Conservation (phyloP, 2,113 vertebrate genomes). For the Zonotrichia leucophrys region DNA sequence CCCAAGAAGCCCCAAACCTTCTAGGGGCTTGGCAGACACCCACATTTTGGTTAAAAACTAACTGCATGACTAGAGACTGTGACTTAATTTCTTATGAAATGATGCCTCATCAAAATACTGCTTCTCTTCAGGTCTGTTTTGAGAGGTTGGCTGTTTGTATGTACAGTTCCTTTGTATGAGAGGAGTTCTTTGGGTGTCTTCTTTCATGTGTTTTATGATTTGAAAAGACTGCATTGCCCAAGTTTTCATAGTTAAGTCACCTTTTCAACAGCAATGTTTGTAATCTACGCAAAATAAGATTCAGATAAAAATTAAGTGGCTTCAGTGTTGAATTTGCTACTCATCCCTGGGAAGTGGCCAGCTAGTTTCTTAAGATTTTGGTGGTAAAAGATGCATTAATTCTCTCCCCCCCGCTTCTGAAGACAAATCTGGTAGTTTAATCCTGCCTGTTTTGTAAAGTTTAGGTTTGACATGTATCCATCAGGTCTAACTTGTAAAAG, state of each 20-base stretch:
- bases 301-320: background rate
- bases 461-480: background rate
- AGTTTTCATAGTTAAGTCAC: background rate
- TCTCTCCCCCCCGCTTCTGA: fast-evolving
- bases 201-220: background rate
- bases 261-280: background rate
- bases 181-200: no score
- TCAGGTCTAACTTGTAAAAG: background rate
- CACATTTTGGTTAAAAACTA: background rate
- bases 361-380: background rate
- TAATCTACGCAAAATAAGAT: background rate
- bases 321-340: background rate
- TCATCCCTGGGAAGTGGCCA: background rate
- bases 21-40: background rate
- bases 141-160: background rate
- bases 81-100: background rate
- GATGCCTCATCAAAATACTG: background rate
- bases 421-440: background rate
- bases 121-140: background rate
- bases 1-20: background rate
- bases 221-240: background rate
- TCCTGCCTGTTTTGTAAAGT: background rate
- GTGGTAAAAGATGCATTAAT: background rate
- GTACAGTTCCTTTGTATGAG: background rate
- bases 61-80: background rate